These are phyloP conservation scores for Gobio gobio DNA, from an alignment of 2,113 vertebrate species.

Conservation along the genomic window DNA sequence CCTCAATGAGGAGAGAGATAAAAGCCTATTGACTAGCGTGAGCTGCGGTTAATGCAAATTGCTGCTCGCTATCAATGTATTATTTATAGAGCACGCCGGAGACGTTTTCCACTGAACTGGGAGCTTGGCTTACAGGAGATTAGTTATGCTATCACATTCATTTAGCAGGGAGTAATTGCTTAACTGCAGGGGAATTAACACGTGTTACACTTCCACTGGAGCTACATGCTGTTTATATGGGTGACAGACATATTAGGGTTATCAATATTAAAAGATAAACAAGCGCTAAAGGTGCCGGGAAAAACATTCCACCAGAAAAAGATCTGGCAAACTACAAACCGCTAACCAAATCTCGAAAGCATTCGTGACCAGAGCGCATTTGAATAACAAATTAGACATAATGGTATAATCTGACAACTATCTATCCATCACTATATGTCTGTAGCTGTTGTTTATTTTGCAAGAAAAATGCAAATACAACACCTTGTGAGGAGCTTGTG, in stretches of 20 bases:
- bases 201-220: conserved; percentile 67
- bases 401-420: conserved; percentile 24
- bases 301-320: conserved; percentile 23
- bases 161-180: conserved; percentile 78
- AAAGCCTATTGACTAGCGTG: conserved; percentile 74
- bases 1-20: conserved; percentile 74
- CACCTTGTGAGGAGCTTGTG: not conserved
- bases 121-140: conserved; percentile 81
- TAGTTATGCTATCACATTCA: conserved; percentile 77
- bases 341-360: conserved; percentile 38
- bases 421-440: conserved; percentile 19
- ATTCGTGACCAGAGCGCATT: conserved; percentile 27
- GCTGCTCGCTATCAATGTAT: conserved; percentile 74
- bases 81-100: conserved; percentile 75
- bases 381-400: conserved; percentile 45
- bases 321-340: conserved; percentile 31
- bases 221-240: conserved; percentile 58
- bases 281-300: conserved; percentile 1
- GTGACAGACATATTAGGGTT: conserved; percentile 69
- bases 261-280: conserved; percentile 43
- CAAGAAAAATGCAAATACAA: conserved; percentile 38
- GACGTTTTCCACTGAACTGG: conserved; percentile 76
- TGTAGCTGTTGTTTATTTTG: conserved; percentile 18
- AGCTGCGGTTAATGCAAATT: conserved; percentile 80
- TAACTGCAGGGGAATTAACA: conserved; percentile 77